Evolutionary conservation across 2,797 vertebrate species (phyloP).

Genomic region (Eurystomus glaucurus): DNA sequence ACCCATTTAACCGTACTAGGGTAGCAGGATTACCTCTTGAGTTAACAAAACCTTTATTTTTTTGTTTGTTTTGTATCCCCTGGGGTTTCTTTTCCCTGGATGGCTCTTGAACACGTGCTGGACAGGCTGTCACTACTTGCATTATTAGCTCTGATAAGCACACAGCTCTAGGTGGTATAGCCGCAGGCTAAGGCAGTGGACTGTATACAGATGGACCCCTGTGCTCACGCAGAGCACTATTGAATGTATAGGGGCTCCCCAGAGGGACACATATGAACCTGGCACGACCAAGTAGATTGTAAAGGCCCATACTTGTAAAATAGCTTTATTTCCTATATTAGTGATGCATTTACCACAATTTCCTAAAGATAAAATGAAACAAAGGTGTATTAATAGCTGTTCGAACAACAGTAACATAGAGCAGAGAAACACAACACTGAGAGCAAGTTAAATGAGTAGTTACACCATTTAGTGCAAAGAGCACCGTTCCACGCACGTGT

Average conservation of each 20-base stretch:
- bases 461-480: neutral
- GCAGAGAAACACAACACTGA: neutral
- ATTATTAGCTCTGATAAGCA: slow-evolving; percentile 63
- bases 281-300: neutral
- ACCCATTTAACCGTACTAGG: neutral
- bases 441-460: neutral
- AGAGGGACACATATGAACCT: slow-evolving; percentile 30
- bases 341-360: neutral
- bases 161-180: slow-evolving; percentile 70
- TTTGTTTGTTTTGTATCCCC: slow-evolving; percentile 10
- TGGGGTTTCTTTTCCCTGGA: slow-evolving; percentile 44
- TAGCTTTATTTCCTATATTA: neutral
- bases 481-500: neutral
- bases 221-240: slow-evolving; percentile 44
- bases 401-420: neutral
- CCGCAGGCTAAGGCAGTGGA: slow-evolving; percentile 54
- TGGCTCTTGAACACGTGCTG: neutral
- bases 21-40: neutral
- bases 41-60: slow-evolving; percentile 51
- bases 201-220: slow-evolving; percentile 64
- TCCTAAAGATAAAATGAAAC: neutral
- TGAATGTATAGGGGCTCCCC: slow-evolving; percentile 57
- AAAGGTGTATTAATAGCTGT: neutral
- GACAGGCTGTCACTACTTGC: slow-evolving; percentile 61
- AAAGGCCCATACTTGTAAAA: neutral